phyloP scores from a whole-genome alignment of 2,113 vertebrate genomes.

The Mus spicilegus region DNA sequence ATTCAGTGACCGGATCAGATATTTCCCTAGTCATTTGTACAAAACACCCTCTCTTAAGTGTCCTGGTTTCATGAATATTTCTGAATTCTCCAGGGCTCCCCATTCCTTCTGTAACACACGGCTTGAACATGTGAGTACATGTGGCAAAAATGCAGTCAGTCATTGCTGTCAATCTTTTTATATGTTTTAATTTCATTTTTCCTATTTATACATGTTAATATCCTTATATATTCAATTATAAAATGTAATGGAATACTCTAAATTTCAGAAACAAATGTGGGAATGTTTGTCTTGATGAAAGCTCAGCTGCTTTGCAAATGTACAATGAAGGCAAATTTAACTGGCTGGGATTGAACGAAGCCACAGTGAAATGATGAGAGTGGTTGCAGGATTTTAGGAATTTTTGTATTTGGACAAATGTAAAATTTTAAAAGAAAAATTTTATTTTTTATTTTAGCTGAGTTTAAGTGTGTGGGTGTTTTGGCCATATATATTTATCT shows the following conservation, averaged over 20 bases:
- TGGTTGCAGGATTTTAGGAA: background rate
- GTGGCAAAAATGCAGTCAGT: background rate
- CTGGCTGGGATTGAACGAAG: background rate
- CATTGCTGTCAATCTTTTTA: background rate
- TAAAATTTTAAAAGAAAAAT: background rate
- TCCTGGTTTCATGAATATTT: background rate
- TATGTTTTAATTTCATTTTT: background rate
- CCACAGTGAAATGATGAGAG: background rate
- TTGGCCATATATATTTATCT: background rate
- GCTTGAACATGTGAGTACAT: background rate
- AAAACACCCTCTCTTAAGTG: background rate
- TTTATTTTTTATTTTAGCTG: background rate
- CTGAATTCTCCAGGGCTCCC: background rate
- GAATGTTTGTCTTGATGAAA: slow-evolving; percentile 34
- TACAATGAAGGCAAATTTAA: background rate
- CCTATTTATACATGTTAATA: background rate
- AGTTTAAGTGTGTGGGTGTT: background rate
- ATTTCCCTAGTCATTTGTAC: background rate
- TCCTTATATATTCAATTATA: background rate
- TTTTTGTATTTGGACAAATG: background rate
- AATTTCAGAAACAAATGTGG: background rate
- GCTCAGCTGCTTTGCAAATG: background rate
- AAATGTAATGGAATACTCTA: background rate
- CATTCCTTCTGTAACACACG: background rate
- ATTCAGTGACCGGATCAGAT: background rate